Evolutionary conservation across 2,888 invertebrate species (phyloP).

Genomic region (Drosophila longiperda): DNA sequence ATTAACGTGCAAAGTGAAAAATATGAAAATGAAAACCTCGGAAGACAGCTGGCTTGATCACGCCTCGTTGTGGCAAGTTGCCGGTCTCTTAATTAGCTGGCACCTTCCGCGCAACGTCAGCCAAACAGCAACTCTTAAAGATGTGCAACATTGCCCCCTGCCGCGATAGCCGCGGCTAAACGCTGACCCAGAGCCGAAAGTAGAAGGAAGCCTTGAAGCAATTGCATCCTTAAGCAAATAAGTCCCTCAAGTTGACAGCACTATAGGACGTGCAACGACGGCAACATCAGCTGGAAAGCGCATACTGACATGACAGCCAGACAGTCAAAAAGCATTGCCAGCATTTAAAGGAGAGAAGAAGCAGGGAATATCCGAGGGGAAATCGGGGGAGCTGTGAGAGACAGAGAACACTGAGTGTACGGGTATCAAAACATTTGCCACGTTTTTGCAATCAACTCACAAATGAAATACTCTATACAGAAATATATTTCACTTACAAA

Average conservation of each 20-base stretch:
- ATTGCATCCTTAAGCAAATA: conserved; percentile 66
- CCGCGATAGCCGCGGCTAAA: conserved; percentile 33
- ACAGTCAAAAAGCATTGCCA: conserved; percentile 12
- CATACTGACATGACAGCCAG: not conserved
- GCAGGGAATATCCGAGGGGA: not conserved
- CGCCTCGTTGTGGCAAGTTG: conserved; percentile 1
- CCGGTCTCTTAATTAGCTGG: conserved; percentile 63
- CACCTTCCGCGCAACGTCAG: conserved; percentile 30
- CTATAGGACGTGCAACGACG: conserved; percentile 24
- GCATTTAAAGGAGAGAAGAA: not conserved
- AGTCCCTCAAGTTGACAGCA: conserved; percentile 60
- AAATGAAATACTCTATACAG: conserved; percentile 16
- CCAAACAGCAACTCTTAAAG: conserved; percentile 51
- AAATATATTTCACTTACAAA: not conserved
- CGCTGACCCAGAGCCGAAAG: conserved; percentile 57
- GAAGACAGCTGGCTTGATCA: not conserved
- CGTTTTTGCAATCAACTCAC: not conserved
- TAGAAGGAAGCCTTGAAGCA: conserved; percentile 25
- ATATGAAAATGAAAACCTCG: not conserved
- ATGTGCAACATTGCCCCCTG: conserved; percentile 46
- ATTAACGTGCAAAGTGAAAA: conserved; percentile 50
- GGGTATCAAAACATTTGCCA: conserved; percentile 11
- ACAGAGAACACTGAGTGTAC: not conserved
- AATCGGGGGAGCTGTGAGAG: not conserved
- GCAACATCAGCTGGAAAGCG: conserved; percentile 20